phyloP scores from a whole-genome alignment of 2,888 invertebrate species.

The Clepsis dumicolana region DNA sequence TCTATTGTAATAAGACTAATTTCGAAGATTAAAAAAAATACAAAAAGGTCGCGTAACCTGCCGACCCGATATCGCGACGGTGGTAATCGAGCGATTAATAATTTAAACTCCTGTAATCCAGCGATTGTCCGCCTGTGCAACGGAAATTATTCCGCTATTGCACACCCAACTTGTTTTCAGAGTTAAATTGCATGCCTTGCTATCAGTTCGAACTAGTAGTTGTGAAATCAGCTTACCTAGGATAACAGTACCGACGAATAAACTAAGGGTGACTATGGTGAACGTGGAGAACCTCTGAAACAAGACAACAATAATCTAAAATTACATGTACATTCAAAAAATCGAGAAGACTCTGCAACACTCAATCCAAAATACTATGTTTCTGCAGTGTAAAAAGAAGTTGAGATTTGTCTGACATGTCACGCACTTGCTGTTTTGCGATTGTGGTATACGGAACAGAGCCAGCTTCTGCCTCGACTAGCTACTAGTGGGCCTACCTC shows the following conservation, averaged over 20 bases:
- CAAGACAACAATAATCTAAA: slow-evolving; percentile 48
- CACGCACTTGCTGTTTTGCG: too few species aligned
- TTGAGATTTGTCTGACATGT: too few species aligned
- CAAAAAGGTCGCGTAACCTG: too few species aligned
- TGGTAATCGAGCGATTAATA: too few species aligned
- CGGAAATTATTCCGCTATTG: slow-evolving; percentile 14
- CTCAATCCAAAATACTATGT: slow-evolving; percentile 47
- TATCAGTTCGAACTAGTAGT: slow-evolving; percentile 23
- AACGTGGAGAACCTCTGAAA: slow-evolving; percentile 96
- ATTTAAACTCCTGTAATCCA: slow-evolving; percentile 4
- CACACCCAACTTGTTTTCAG: slow-evolving; percentile 26
- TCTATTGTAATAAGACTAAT: too few species aligned
- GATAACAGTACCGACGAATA: slow-evolving; percentile 97
- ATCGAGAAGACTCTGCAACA: too few species aligned
- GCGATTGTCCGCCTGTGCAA: slow-evolving; percentile 20
- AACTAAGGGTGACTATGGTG: slow-evolving; percentile 95
- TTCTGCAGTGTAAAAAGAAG: not conserved
- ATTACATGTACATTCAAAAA: not conserved
- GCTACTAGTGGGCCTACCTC: slow-evolving; percentile 88
- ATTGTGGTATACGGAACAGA: too few species aligned
- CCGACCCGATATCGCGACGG: too few species aligned
- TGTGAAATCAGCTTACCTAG: slow-evolving; percentile 89
- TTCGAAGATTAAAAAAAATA: too few species aligned
- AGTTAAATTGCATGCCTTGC: slow-evolving; percentile 17
- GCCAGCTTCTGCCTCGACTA: too few species aligned